A percentile compares a stretch with the other conserved stretches of the same genome.
These are phyloP conservation scores for Babylonia areolata DNA, from an alignment of 1,140 invertebrate species.

Conservation along the genomic window DNA sequence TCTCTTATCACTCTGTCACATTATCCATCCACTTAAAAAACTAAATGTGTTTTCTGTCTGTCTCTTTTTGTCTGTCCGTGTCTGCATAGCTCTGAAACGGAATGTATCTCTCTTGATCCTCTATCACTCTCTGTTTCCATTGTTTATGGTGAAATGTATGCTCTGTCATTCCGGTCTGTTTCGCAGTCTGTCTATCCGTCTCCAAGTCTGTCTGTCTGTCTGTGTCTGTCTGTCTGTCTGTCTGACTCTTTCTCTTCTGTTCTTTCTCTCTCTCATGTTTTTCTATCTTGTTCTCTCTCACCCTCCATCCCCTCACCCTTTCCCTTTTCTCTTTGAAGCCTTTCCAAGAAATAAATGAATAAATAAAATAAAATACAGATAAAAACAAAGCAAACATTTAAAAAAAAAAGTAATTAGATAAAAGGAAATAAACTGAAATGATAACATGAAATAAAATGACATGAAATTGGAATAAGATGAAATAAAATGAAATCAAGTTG, in stretches of 20 bases:
- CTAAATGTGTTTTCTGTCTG: neutral
- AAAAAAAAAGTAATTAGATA: no score
- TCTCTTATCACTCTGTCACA: neutral
- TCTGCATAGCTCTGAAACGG: neutral
- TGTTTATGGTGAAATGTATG: neutral
- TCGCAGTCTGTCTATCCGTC: neutral
- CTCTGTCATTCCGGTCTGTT: neutral
- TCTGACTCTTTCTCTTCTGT: neutral
- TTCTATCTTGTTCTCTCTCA: neutral
- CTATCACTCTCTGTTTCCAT: neutral
- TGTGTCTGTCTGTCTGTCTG: slow-evolving; percentile 4
- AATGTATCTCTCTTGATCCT: neutral
- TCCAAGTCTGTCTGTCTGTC: neutral
- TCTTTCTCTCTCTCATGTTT: neutral
- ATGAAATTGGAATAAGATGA: no score
- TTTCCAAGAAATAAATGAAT: no score
- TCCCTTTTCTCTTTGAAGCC: no score
- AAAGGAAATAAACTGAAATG: no score
- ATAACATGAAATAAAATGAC: no score
- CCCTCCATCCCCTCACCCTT: no score
- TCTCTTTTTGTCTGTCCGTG: neutral
- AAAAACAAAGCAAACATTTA: no score
- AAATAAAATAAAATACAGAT: no score
- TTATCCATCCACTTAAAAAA: no score
- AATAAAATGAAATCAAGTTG: no score